Evolutionary conservation across 2,797 vertebrate genomes (phyloP), one percentile per base, ranked within the genome.

Genomic region (Antennarius maculatus): DNA sequence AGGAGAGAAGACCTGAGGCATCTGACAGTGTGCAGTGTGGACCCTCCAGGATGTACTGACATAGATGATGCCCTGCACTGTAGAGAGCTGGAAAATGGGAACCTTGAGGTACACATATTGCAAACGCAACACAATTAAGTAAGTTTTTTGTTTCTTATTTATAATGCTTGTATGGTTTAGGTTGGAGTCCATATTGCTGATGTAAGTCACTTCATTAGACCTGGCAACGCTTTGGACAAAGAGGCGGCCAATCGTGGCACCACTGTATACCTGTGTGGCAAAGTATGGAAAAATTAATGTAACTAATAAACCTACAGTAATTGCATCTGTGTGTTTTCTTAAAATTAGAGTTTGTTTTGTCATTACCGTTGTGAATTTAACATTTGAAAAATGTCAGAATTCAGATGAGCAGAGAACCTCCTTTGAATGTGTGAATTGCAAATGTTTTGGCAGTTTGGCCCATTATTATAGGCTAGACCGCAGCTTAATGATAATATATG

Each of bases 161-260:
- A 9, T 50, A 17, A 60, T 4, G 2, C 56, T 45, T 18, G 28
- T 50, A 58, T 69, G 15, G 52, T 61, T 56, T 63, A 98, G 98
- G 95, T 98, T 12, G 98, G 98, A 11, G 98, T 99, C 42, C 97
- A 99, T 80, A 99, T 99, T 66, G 98, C 98, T 54, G 97, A 99
- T 45, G 97, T 99, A 76, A 99, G 96, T 80, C 96, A 99, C 88
- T 99, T 99, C 80, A 99, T 99, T 90, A 94, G 96, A 54, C 97
- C 97, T 42, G 95, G 96, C 85, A 99, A 96, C 73, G 95, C 97
- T 46, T 65, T 99, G 82, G 97, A 99, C 91, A 94, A 95, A 82
- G 98, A 99, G 76, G 96, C 98, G 0, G 95, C 96, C 16, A 96
- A 82, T 86, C 93, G 98, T 64, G 98, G 97, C 70, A 99, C 98